Percentiles rank a stretch among this genome's conserved stretches.
Evolutionary conservation across 2,113 vertebrate species (phyloP).

Genomic region (Zootoca vivipara): DNA sequence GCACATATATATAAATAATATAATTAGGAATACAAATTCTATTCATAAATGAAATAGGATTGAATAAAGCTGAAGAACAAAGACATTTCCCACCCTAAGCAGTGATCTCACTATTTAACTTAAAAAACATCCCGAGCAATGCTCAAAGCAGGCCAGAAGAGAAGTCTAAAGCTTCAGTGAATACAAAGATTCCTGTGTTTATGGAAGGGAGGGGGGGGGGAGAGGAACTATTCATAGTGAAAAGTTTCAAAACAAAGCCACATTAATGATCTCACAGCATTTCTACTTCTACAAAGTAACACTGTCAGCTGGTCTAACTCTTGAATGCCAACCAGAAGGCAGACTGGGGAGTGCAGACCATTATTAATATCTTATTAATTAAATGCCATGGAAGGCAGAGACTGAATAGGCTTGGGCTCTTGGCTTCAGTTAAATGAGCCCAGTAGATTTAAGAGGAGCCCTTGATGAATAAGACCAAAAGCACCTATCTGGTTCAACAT

Average conservation of each 20-base stretch:
- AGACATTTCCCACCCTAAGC: conserved; percentile 36
- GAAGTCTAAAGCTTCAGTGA: neutral
- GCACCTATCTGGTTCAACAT: neutral
- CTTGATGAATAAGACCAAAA: neutral
- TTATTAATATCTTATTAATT: neutral
- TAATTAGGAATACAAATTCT: neutral
- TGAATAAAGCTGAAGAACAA: conserved; percentile 30
- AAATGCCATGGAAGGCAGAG: neutral
- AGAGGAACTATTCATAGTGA: conserved; percentile 5
- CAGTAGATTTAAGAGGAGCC: neutral
- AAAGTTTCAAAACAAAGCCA: neutral
- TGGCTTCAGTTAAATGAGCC: neutral
- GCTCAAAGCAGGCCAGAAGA: conserved; percentile 32
- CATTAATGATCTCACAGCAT: neutral
- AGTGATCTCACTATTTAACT: conserved; percentile 13
- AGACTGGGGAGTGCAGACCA: neutral
- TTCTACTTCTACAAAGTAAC: neutral
- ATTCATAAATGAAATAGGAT: conserved; percentile 5
- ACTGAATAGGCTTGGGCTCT: neutral
- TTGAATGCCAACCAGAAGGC: neutral
- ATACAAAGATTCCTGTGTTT: conserved; percentile 28
- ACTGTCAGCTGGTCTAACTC: neutral
- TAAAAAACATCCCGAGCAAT: conserved; percentile 13
- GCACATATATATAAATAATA: neutral
- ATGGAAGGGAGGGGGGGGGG: conserved; percentile 17